Evolutionary conservation across 2,797 vertebrate species (phyloP).

Genomic region (Phoxinus dragarum): DNA sequence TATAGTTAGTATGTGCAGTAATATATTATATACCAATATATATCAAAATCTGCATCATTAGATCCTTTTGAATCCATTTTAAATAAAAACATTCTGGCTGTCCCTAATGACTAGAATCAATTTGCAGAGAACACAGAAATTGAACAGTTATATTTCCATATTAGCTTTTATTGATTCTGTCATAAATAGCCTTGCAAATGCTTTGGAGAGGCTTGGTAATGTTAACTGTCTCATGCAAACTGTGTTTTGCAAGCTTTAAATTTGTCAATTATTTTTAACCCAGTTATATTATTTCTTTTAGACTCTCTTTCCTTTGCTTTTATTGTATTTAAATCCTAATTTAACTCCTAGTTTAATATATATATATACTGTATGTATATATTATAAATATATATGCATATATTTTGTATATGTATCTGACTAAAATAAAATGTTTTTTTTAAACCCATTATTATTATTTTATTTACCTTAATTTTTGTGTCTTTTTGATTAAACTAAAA

Average conservation of each 20-base stretch:
- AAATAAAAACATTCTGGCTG: neutral
- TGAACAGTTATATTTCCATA: slow-evolving; percentile 3
- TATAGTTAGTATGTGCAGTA: neutral
- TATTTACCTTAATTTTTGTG: too few relatives aligned
- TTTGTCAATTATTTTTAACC: neutral
- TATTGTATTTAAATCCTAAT: neutral
- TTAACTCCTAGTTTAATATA: neutral
- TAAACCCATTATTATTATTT: neutral
- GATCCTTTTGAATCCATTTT: neutral
- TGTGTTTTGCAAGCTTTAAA: neutral
- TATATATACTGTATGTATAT: neutral
- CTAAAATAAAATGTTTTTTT: too few relatives aligned
- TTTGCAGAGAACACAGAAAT: neutral
- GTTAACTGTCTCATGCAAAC: neutral
- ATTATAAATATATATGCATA: too few relatives aligned
- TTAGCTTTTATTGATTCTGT: slow-evolving; percentile 21
- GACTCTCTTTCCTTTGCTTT: neutral
- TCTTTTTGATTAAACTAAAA: neutral
- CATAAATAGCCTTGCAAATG: slow-evolving; percentile 6
- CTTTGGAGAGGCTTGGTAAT: neutral
- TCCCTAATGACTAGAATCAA: neutral
- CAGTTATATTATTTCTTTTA: neutral
- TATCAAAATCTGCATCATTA: neutral
- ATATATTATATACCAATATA: neutral
- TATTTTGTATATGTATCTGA: too few relatives aligned